Evolutionary conservation across 1,140 invertebrate genomes (phyloP).

Genomic region (Globodera rostochiensis): DNA sequence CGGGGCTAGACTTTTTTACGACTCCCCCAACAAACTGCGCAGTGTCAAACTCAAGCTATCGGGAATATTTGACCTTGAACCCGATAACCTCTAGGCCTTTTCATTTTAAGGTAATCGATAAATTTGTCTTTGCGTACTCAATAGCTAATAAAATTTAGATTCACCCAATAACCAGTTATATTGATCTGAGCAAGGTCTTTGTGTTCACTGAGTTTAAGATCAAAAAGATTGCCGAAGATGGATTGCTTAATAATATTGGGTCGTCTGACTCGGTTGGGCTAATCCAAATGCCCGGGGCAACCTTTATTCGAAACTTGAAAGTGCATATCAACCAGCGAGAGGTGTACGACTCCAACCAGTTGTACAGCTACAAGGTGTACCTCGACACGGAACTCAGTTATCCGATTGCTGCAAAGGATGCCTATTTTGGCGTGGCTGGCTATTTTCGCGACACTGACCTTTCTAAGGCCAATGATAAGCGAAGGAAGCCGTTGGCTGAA

Average conservation of each 20-base stretch:
- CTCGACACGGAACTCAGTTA: neutral
- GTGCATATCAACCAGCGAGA: slow-evolving; percentile 15
- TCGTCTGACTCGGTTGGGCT: neutral
- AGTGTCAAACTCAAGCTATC: neutral
- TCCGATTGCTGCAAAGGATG: neutral
- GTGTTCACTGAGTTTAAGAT: neutral
- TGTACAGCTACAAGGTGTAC: slow-evolving; percentile 9
- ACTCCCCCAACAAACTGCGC: neutral
- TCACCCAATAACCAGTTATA: slow-evolving; percentile 1
- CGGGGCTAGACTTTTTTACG: neutral
- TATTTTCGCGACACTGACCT: neutral
- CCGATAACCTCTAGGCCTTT: neutral
- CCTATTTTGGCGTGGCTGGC: neutral
- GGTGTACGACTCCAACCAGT: slow-evolving; percentile 14
- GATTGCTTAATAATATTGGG: neutral
- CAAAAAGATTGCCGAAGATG: neutral
- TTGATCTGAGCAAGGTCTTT: slow-evolving; percentile 9
- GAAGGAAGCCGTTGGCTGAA: neutral
- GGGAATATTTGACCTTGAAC: neutral
- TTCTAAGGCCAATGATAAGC: neutral
- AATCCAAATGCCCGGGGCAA: neutral
- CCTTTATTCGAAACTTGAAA: neutral
- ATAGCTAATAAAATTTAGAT: neutral
- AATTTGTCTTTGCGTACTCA: too few relatives aligned
- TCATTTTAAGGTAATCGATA: neutral